A percentile compares a stretch with the other conserved stretches of the same genome.
Evolutionary conservation across 37 sponge, comb jelly and placozoan genomes (phyloP).

Genomic region (Chondrosia reniformis): DNA sequence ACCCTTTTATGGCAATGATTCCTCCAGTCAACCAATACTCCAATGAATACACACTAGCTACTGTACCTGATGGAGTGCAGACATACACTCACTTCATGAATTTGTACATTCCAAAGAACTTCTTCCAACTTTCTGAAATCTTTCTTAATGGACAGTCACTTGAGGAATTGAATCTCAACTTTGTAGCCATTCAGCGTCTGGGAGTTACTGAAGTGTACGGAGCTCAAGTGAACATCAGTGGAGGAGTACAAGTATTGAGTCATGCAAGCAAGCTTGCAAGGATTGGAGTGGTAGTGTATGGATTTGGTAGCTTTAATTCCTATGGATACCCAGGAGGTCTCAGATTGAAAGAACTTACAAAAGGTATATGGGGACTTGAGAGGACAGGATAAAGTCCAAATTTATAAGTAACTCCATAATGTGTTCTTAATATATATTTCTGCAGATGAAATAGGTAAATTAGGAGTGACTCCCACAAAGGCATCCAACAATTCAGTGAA

Average conservation of each 20-base stretch:
- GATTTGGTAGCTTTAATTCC: background rate
- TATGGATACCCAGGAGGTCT: slow-evolving; percentile 15
- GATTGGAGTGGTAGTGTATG: slow-evolving; percentile 1
- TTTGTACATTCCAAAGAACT: background rate
- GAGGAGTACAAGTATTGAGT: background rate
- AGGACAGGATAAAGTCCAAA: background rate
- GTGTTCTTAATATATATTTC: background rate
- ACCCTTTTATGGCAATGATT: slow-evolving; percentile 62
- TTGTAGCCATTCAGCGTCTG: background rate
- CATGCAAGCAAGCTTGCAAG: background rate
- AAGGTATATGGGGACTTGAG: background rate
- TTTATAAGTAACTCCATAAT: background rate
- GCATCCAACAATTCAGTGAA: background rate
- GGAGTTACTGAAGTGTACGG: background rate
- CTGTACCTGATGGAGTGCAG: background rate
- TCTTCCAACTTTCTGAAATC: slow-evolving; percentile 6
- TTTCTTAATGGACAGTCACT: background rate
- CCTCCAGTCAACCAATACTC: slow-evolving; percentile 6
- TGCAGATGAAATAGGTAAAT: background rate
- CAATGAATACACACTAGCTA: background rate
- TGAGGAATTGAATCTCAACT: background rate
- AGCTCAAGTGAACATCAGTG: background rate
- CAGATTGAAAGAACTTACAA: too few species aligned
- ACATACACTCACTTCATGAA: background rate
- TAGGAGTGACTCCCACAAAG: background rate